Evolutionary conservation across 2,888 invertebrate species (phyloP).

Genomic region (Protonemura montana): DNA sequence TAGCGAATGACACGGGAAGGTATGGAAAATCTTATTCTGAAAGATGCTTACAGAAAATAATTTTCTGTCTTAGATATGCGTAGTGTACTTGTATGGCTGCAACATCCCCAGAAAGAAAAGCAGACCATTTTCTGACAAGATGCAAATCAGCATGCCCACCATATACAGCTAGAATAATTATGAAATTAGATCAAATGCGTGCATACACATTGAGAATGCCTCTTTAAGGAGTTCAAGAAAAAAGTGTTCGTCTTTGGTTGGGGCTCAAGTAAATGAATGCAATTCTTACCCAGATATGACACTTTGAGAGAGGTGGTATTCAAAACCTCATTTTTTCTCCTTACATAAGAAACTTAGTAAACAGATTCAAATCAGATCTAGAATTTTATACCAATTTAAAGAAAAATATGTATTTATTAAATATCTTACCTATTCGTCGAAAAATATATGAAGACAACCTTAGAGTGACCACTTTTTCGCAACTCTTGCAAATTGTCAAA

Average conservation of each 20-base stretch:
- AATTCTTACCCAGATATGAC: no score
- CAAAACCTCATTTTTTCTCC: no score
- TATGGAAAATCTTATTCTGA: no score
- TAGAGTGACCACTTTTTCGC: not conserved
- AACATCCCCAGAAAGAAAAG: not conserved
- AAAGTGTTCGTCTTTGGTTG: not conserved
- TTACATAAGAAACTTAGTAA: no score
- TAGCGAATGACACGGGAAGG: not conserved
- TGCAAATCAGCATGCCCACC: not conserved
- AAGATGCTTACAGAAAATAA: no score
- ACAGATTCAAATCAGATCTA: no score
- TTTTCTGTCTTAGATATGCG: no score
- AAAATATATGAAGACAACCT: not conserved
- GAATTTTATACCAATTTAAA: no score
- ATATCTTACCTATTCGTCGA: not conserved
- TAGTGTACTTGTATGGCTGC: no score
- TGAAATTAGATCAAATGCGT: not conserved
- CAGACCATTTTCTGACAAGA: not conserved
- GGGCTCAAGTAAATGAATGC: no score
- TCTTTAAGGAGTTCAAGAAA: not conserved
- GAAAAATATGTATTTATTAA: no score
- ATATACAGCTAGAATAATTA: not conserved
- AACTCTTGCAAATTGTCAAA: not conserved
- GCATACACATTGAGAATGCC: not conserved
- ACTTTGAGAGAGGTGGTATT: no score